phyloP scores from a whole-genome alignment of 2,797 vertebrate species.

The Pelobates cultripes region DNA sequence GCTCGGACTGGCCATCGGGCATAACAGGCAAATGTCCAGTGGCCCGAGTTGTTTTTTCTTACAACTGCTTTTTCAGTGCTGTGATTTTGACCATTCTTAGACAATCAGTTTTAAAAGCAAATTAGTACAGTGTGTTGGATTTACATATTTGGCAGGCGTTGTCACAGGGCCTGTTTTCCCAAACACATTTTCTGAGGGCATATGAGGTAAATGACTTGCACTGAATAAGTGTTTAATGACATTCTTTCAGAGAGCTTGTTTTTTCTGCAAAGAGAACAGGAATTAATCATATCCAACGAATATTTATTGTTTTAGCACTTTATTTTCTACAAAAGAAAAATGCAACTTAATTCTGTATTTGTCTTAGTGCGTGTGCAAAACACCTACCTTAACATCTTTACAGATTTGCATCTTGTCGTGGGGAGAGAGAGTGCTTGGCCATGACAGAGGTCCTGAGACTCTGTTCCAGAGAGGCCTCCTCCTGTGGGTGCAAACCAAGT shows the following conservation, averaged over 20 bases:
- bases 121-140: background rate
- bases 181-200: constrained; percentile 17
- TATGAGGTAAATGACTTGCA: constrained; percentile 13
- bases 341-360: too few species aligned
- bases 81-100: background rate
- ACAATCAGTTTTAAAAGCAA: background rate
- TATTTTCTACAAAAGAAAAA: background rate
- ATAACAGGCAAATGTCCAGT: too few species aligned
- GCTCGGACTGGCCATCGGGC: too few species aligned
- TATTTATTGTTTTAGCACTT: background rate
- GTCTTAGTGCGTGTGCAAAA: too few species aligned
- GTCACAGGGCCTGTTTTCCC: background rate
- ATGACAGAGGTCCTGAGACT: too few species aligned
- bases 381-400: too few species aligned
- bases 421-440: too few species aligned
- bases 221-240: constrained; percentile 6
- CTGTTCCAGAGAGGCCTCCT: too few species aligned
- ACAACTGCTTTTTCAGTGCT: background rate
- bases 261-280: background rate
- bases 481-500: too few species aligned
- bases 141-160: constrained; percentile 18
- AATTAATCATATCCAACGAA: constrained; percentile 4
- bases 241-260: background rate
- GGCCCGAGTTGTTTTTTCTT: background rate
- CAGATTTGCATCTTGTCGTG: too few species aligned